Percentiles rank a stretch among this genome's conserved stretches.
Conservation (phyloP, 2,113 vertebrate species). For the Channa argus region DNA sequence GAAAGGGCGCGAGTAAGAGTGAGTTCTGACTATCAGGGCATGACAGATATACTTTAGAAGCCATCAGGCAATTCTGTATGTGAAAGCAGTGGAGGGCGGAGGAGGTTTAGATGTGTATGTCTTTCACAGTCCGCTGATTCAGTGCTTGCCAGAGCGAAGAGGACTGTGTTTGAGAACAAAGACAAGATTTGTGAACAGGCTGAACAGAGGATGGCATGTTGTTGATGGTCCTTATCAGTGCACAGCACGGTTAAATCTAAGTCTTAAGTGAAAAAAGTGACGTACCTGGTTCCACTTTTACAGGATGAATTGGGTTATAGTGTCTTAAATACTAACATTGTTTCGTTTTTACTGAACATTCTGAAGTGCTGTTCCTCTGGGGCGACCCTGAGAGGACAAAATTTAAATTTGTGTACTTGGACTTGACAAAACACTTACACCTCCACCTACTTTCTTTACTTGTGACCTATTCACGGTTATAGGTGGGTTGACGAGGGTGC, state of each 20-base stretch:
- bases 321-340: too few relatives aligned
- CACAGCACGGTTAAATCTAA: not conserved
- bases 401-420: too few relatives aligned
- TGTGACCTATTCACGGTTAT: too few relatives aligned
- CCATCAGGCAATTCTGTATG: not conserved
- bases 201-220: not conserved
- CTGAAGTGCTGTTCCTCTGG: too few relatives aligned
- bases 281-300: not conserved
- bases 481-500: too few relatives aligned
- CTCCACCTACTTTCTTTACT: too few relatives aligned
- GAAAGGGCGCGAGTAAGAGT: not conserved
- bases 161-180: constrained; percentile 2
- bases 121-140: constrained; percentile 46
- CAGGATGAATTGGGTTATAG: not conserved
- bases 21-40: constrained; percentile 16
- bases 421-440: too few relatives aligned
- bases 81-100: constrained; percentile 36
- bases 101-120: constrained; percentile 9
- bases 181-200: not conserved
- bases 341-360: too few relatives aligned
- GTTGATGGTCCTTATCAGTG: not conserved
- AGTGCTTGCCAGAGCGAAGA: constrained; percentile 38
- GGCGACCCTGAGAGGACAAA: too few relatives aligned
- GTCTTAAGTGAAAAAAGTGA: not conserved
- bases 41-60: constrained; percentile 13